Evolutionary conservation across 1,140 invertebrate genomes (phyloP).

Genomic region (Diploscapter pachys): DNA sequence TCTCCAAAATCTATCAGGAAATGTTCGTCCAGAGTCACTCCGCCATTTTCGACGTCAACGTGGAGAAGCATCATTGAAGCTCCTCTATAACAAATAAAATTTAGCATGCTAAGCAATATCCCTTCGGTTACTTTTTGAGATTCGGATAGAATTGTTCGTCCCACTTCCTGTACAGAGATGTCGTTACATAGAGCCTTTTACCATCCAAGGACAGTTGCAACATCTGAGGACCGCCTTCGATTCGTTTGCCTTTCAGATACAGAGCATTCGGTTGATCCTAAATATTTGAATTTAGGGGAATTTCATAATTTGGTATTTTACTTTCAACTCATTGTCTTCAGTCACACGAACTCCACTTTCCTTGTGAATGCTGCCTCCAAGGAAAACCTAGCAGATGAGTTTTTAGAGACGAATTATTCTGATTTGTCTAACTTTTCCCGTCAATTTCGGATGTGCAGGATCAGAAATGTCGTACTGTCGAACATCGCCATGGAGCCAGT

Average conservation of each 20-base stretch:
- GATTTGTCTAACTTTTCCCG: conserved; percentile 69
- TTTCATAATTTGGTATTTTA: conserved; percentile 49
- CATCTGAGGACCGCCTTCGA: conserved; percentile 89
- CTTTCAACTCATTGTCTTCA: conserved; percentile 71
- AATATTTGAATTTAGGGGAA: too few relatives aligned
- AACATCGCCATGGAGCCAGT: conserved; percentile 88
- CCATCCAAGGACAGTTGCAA: conserved; percentile 91
- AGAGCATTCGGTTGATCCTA: conserved; percentile 62
- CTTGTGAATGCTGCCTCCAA: conserved; percentile 76
- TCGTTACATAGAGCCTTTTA: conserved; percentile 84
- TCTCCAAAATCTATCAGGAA: conserved; percentile 88
- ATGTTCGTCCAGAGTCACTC: conserved; percentile 76
- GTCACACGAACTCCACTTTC: conserved; percentile 72
- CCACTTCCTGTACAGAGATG: conserved; percentile 84
- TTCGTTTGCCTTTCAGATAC: conserved; percentile 72
- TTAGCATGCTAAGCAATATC: not conserved
- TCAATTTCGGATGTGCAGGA: conserved; percentile 74
- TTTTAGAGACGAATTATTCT: not conserved
- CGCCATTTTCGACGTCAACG: conserved; percentile 69
- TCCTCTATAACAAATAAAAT: not conserved
- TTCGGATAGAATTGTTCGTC: conserved; percentile 89
- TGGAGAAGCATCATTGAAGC: conserved; percentile 59
- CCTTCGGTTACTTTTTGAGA: conserved; percentile 68
- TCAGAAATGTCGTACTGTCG: conserved; percentile 89
- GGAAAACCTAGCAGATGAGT: conserved; percentile 43